Base-by-base conservation (phyloP, 1,140 invertebrate genomes). In the Achatina immaculata region DNA sequence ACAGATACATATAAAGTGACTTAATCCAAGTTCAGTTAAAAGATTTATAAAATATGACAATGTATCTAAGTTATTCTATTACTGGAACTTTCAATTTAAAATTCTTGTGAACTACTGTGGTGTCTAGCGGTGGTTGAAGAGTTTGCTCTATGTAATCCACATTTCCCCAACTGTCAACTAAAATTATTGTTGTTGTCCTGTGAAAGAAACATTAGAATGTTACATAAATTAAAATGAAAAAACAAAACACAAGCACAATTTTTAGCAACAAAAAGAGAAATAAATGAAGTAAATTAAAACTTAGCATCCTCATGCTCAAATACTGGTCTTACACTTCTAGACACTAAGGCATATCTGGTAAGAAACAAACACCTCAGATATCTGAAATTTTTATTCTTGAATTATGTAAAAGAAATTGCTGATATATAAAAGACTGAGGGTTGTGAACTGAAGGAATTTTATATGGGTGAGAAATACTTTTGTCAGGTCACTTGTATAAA, bases 61-160 rank as follows among this genome's bases (percentile, higher is more conserved):
- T n/a, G n/a, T n/a, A n/a, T n/a, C n/a, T n/a, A n/a, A n/a, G n/a
- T n/a, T n/a, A n/a, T n/a, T n/a, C n/a, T n/a, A n/a, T n/a, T n/a
- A n/a, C n/a, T n/a, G n/a, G 16, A 62, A 3, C n/a, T 2, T 4
- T 34, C n/a, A 62, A 16, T 34, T 62, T 28, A 34, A 62, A 62
- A 62, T 4, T 31, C 28, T 62, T 34, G 31, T 31, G 58, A 31
- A 62, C 58, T n/a, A n/a, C n/a, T 28, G 28, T 31, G 7, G n/a
- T 62, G 28, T 62, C 58, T 62, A 31, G 2, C 14, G 65, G 28
- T 51, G 71, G 71, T 31, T 73, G 4, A 34, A 73, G 4, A 9
- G 71, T 78, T 2, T 28, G 58, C 28, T 78, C 76, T n/a, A 78
- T 48, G 43, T 68, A 78, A 38, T 78, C 76, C n/a, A 78, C 76